Evolutionary conservation across 2,113 vertebrate species (phyloP), one percentile per base, ranked within the genome.

Genomic region (Oreochromis spilurus): DNA sequence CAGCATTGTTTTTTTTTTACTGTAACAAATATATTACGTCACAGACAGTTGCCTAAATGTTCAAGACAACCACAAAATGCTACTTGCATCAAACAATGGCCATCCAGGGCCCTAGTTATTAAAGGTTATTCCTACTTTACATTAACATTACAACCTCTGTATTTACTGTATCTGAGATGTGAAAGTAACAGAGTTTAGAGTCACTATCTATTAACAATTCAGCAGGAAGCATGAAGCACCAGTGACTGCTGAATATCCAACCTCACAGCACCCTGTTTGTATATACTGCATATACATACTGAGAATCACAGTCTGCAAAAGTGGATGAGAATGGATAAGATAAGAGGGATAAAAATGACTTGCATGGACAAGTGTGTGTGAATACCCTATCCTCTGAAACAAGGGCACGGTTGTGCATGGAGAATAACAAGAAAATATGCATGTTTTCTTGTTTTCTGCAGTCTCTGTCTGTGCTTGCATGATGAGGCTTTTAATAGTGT

Each of bases 211-310:
- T 7, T 13, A 57, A 29, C 55, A 29, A 29, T 8, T 57, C 12
- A 57, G 6, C 21, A 29, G 24, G 24, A 57, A 57, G 26, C 54
- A 7, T 16, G 3, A 45, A 45, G 11, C 43, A 45, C 43, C 5
- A 14, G 12, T 45, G 12, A 3, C 43, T 45, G 13, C 11, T 26
- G 6, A 4, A 57, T 26, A 24, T 14, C 12, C 24, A 24, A 7
- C 53, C 2, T 1, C 53, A 24, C 21, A 24, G 1, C 2, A 54
- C 4, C 53, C 53, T 55, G 10, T 55, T 12, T 55, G 3, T 7
- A 26, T 26, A 24, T 13, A 26, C 54, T 4, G 0, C 0, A 14
- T 57, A 24, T 14, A 29, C 4, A 26, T 8, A 57, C 43, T 52
- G 50, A 52, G 50, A 52, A 52, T 52, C 50, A 52, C 19, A 21